Base-by-base conservation (phyloP, 37 sponge, comb jelly and placozoan genomes). In the Mnemiopsis leidyi region DNA sequence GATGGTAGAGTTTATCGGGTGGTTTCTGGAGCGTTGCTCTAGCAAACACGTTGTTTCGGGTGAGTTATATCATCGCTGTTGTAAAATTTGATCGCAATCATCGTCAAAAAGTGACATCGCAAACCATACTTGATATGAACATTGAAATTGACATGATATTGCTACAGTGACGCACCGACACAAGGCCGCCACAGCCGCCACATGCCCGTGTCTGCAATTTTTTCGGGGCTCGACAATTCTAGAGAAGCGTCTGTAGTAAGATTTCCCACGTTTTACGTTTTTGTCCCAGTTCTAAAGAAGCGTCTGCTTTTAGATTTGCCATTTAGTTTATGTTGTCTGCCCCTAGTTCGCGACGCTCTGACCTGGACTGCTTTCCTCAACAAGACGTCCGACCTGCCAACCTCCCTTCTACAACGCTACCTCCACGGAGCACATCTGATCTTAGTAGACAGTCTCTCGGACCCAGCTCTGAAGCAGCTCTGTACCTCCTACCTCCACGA, bases 371-470 rank as follows among this genome's bases (percentile, higher is more conserved):
- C 69, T 1, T 99, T 99, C 83, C 95, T 97, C 82, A 98, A 97
- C 93, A 93, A 93, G 29, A 69, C 71, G 18, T 92, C 68, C 79
- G 28, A 73, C 1, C 83, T 90, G 16, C 31, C 92, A 23, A 85
- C 94, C 3, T 18, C 83, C 32, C 93, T 95, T 9, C 23, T 75
- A 5, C 38, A 94, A 36, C 92, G 93, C 0, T 97, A 95, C 93
- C 94, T 94, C 61, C 97, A 99, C 69, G 99, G 99, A 36, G 99
- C 97, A 18, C 93, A 94, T 82, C 94, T 99, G 39, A 95, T 96
- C 30, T 94, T 99, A 23, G 61, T 99, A 38, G 99, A 99, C 93
- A 82, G 93, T 23, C 85, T 98, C 0, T 93, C 92, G 37, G 92
- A 69, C 38, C 21, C 9, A 16, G 36, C 34, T 25, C 39, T 94